phyloP scores from a whole-genome alignment of 2,113 vertebrate genomes.

The Pyrgilauda ruficollis region DNA sequence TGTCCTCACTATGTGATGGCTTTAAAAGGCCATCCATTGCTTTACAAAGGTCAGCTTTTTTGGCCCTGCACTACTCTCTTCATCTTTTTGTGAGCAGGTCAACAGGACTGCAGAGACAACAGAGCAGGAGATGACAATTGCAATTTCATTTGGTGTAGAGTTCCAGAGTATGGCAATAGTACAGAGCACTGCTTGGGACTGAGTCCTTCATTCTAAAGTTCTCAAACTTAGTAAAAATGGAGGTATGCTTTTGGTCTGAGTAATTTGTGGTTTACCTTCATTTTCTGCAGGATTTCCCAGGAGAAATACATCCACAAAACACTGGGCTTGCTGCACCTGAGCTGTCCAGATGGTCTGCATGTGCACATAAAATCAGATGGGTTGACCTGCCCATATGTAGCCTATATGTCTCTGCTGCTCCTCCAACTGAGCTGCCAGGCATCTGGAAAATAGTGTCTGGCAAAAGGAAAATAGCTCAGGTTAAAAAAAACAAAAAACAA shows the following conservation, averaged over 20 bases:
- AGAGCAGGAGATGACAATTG: neutral
- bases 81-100: neutral
- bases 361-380: slow-evolving; percentile 3
- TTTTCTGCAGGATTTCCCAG: neutral
- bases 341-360: slow-evolving; percentile 19
- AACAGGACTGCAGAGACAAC: neutral
- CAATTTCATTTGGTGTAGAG: neutral
- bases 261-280: neutral
- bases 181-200: neutral
- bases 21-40: neutral
- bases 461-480: too few relatives aligned
- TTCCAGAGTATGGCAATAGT: neutral
- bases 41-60: neutral
- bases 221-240: slow-evolving; percentile 1
- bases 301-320: neutral
- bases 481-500: too few relatives aligned
- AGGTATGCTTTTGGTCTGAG: neutral
- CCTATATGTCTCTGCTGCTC: neutral
- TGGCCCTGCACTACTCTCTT: neutral
- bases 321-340: slow-evolving; percentile 14
- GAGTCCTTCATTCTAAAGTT: neutral
- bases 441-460: too few relatives aligned
- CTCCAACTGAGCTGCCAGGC: slow-evolving; percentile 5
- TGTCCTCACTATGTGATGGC: neutral
- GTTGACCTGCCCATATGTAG: slow-evolving; percentile 22